phyloP scores from a whole-genome alignment of 2,113 vertebrate species.

The Phaethon lepturus region DNA sequence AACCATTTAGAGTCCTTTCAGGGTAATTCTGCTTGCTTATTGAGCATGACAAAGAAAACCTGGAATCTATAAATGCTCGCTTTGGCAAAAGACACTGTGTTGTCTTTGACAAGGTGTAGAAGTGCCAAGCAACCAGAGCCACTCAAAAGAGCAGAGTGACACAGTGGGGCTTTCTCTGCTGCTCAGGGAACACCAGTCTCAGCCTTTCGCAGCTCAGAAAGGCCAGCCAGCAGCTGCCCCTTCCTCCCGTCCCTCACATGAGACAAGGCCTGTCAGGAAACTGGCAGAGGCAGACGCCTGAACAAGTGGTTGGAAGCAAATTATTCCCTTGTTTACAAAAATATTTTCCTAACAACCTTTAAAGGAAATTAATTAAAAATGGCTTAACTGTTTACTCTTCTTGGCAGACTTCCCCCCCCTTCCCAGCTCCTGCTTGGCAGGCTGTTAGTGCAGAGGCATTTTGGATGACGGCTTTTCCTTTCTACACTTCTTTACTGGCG shows the following conservation, averaged over 20 bases:
- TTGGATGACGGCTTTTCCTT: neutral
- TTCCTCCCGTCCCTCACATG: neutral
- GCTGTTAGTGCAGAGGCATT: neutral
- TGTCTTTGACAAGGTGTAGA: neutral
- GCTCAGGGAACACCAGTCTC: neutral
- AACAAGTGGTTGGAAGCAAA: neutral
- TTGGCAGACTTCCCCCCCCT: neutral
- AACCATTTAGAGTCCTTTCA: slow-evolving; percentile 58
- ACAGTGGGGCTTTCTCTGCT: neutral
- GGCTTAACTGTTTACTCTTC: neutral
- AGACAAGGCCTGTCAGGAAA: neutral
- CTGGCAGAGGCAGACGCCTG: neutral
- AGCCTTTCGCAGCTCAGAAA: neutral
- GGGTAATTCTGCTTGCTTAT: slow-evolving; percentile 44
- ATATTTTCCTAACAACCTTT: neutral
- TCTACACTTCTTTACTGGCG: neutral
- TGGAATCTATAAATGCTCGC: neutral
- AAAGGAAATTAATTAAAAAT: slow-evolving; percentile 36
- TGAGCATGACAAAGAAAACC: neutral
- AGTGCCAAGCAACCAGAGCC: neutral
- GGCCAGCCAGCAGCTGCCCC: neutral
- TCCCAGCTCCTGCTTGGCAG: neutral
- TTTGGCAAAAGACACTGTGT: neutral
- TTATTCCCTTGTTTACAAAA: slow-evolving; percentile 5
- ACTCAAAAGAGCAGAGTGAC: neutral